phyloP scores from a whole-genome alignment of 2,888 invertebrate species.

The Drosophila mimetica region DNA sequence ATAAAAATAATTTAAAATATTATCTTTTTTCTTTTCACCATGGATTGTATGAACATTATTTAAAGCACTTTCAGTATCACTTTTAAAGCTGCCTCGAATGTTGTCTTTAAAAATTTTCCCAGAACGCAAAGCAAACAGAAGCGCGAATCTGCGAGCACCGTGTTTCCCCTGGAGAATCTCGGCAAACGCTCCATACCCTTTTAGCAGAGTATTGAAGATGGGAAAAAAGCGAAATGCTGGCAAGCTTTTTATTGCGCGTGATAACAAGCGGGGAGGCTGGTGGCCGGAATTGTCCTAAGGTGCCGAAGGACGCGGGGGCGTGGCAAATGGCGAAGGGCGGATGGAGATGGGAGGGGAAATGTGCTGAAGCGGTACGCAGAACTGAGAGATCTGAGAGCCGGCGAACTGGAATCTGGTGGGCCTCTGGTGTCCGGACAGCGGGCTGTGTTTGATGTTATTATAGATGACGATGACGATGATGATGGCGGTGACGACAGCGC shows the following conservation, averaged over 20 bases:
- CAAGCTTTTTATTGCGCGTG: slow-evolving; percentile 75
- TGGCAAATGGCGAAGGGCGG: too few species aligned
- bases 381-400: slow-evolving; percentile 21
- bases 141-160: slow-evolving; percentile 2
- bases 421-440: slow-evolving; percentile 64
- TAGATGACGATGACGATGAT: slow-evolving; percentile 71
- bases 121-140: not conserved
- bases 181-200: slow-evolving; percentile 36
- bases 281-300: slow-evolving; percentile 37
- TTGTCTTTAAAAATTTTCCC: not conserved
- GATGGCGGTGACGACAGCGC: slow-evolving; percentile 40
- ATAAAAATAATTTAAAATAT: too few species aligned
- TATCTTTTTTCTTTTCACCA: too few species aligned
- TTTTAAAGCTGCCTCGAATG: not conserved
- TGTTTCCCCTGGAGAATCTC: slow-evolving; percentile 25
- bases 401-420: slow-evolving; percentile 37
- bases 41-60: not conserved
- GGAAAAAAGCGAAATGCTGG: slow-evolving; percentile 26
- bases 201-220: slow-evolving; percentile 23
- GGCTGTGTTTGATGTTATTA: slow-evolving; percentile 76
- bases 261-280: slow-evolving; percentile 71
- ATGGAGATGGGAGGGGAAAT: slow-evolving; percentile 3
- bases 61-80: not conserved
- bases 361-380: slow-evolving; percentile 11
- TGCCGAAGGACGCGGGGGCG: slow-evolving; percentile 21